Evolutionary conservation across 2,797 vertebrate genomes (phyloP).

Genomic region (Cacajao melanocephalus): DNA sequence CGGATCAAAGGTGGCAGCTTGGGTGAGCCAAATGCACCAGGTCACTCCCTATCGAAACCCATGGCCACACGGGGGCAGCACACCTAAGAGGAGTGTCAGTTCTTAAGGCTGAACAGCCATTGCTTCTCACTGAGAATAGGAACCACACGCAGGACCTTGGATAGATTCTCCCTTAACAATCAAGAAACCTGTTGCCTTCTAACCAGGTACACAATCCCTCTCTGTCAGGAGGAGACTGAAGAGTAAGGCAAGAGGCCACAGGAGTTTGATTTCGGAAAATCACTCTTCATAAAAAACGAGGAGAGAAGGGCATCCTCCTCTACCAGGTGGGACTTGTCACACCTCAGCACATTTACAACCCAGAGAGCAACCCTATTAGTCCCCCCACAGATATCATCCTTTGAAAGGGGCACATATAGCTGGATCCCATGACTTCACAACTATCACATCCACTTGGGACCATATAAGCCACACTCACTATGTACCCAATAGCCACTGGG

Average conservation of each 20-base stretch:
- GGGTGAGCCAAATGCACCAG: neutral
- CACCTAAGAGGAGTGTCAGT: neutral
- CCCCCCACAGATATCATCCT: neutral
- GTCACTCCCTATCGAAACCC: neutral
- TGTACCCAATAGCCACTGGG: neutral
- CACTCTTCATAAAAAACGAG: neutral
- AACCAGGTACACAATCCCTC: neutral
- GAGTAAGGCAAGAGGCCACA: neutral
- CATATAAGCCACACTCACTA: neutral
- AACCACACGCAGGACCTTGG: neutral
- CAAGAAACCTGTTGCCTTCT: neutral
- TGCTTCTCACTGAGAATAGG: neutral
- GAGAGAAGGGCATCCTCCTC: neutral
- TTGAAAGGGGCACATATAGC: neutral
- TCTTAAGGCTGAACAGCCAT: neutral
- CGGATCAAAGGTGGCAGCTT: neutral
- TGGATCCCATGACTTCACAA: neutral
- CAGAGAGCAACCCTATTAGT: neutral
- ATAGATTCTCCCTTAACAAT: neutral
- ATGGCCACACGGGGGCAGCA: neutral
- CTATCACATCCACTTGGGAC: neutral
- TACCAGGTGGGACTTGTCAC: neutral
- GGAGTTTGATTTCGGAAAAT: neutral
- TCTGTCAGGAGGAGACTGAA: neutral
- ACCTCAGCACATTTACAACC: neutral